These are phyloP conservation scores for Harpalus rubripes DNA, from an alignment of 2,888 invertebrate genomes.

Conservation along the genomic window DNA sequence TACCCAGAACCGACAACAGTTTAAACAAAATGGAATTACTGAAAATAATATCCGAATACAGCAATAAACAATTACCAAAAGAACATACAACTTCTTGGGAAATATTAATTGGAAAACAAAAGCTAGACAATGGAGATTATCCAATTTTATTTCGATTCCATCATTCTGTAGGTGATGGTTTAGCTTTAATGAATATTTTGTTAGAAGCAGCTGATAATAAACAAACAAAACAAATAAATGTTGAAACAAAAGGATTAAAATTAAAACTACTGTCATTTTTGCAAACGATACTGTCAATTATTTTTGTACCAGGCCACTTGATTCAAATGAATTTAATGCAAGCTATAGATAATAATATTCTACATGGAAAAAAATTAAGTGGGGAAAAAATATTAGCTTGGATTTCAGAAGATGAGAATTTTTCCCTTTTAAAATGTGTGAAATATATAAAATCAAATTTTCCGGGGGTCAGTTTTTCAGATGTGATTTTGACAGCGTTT, in stretches of 20 bases:
- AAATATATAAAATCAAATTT: conserved; percentile 68
- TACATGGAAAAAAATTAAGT: conserved; percentile 77
- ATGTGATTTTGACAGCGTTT: conserved; percentile 68
- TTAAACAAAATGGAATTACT: conserved; percentile 73
- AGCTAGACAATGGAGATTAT: conserved; percentile 69
- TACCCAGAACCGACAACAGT: conserved; percentile 71
- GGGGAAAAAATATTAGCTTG: conserved; percentile 78
- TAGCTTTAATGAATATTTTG: conserved; percentile 67
- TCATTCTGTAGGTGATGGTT: conserved; percentile 72
- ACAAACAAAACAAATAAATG: conserved; percentile 75
- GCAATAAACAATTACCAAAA: conserved; percentile 77
- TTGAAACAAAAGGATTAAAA: conserved; percentile 72
- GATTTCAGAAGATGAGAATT: conserved; percentile 68
- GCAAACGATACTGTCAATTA: conserved; percentile 78
- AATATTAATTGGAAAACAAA: conserved; percentile 76
- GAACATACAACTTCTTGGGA: conserved; percentile 79
- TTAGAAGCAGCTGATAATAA: conserved; percentile 59
- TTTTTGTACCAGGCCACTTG: conserved; percentile 76
- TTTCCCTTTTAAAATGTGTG: conserved; percentile 48
- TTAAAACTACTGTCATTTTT: conserved; percentile 78
- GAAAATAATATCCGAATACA: conserved; percentile 75
- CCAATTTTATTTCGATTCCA: conserved; percentile 60
- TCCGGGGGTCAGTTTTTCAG: conserved; percentile 67
- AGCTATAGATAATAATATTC: conserved; percentile 75
- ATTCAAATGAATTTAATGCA: conserved; percentile 74